A percentile compares a stretch with the other conserved stretches of the same genome.
phyloP scores from a whole-genome alignment of 2,113 vertebrate species.

The Passer montanus region DNA sequence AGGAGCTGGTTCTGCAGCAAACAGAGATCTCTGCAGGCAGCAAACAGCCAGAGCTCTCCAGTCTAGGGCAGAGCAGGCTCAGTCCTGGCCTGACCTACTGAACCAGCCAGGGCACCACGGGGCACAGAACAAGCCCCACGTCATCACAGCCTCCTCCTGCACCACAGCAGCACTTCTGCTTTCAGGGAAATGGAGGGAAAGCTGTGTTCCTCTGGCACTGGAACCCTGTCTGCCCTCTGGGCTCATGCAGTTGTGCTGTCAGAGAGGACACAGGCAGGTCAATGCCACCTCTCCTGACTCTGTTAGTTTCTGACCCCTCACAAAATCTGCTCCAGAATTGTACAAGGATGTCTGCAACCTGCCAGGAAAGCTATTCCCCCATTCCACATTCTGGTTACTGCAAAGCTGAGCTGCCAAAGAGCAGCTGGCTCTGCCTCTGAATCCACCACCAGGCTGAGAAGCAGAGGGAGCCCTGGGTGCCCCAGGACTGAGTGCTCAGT shows the following conservation, averaged over 20 bases:
- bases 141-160: background rate
- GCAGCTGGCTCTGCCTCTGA: background rate
- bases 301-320: background rate
- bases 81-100: background rate
- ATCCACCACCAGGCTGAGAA: background rate
- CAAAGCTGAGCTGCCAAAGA: background rate
- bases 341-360: background rate
- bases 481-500: background rate
- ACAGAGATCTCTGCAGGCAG: background rate
- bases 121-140: background rate
- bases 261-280: background rate
- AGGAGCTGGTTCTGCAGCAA: background rate
- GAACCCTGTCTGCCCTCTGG: background rate
- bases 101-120: background rate
- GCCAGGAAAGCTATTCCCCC: background rate
- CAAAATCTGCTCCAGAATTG: background rate
- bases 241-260: background rate
- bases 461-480: background rate
- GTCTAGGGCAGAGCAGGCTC: background rate
- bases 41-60: background rate
- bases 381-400: background rate
- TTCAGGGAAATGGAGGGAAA: background rate
- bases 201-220: background rate
- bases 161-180: background rate
- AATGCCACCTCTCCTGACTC: background rate